Base-by-base conservation (phyloP, 2,113 vertebrate species). In the Malurus cyaneus region DNA sequence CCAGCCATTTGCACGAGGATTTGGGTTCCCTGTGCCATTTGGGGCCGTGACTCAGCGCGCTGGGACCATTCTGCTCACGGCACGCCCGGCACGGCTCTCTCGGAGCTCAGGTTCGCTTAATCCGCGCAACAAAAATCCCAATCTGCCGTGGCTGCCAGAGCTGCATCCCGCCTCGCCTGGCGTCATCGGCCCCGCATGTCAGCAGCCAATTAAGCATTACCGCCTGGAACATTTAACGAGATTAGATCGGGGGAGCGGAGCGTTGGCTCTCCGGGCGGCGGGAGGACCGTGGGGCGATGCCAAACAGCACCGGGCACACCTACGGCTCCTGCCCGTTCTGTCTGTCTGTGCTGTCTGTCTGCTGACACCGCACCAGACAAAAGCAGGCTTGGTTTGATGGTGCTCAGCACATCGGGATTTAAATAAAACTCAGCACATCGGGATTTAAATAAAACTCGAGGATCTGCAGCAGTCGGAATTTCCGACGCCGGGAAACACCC, bases 171-270 rank as follows among this genome's bases (percentile, higher is more conserved):
- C 77, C 88, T 61, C 82, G 54, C 70, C 90, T 94, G 93, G 83
- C 93, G 85, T 56, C 91, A 29, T 62, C 82, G 90, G 91, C 92
- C 74, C 50, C 50, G 92, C 72, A 56, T 97, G 95, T 92, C 96
- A 96, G 95, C 96, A 95, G 66, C 72, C 79, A 89, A 95, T 95
- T 92, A 96, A 96, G 96, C 57, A 92, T 96, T 95, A 94, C 95
- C 70, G 54, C 46, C 74, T 21, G 92, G 73, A 87, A 92, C 94
- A 61, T 87, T 94, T 91, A 84, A 89, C 1, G n/a, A 71, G 93
- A 94, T 97, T 91, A 92, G 74, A 77, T 80, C 9, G 32, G 59
- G 95, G 80, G 39, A 39, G 39, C 39, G 39, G 39, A 39, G 39
- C 39, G 39, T 39, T 39, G 39, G 39, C 39, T 39, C 39, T 39